Conservation (phyloP, 2,888 invertebrate species). For the Caenorhabditis sp. region DNA sequence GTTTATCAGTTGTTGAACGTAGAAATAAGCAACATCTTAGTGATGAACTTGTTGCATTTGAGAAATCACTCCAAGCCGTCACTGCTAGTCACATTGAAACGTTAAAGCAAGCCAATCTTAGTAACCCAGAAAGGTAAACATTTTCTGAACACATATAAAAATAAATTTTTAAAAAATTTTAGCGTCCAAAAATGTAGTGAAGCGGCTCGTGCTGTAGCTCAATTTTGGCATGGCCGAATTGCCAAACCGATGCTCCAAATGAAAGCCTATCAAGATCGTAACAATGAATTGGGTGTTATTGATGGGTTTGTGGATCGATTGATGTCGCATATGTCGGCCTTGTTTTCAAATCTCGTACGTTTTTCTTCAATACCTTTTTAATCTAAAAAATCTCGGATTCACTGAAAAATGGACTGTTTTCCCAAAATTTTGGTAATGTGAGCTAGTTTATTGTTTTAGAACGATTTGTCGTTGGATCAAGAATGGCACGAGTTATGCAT, state of each 20-base stretch:
- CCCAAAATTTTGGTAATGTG: no score
- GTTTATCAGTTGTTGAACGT: slow-evolving; percentile 84
- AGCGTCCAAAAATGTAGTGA: slow-evolving; percentile 65
- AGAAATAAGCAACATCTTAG: slow-evolving; percentile 79
- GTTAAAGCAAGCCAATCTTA: slow-evolving; percentile 62
- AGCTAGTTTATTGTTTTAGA: slow-evolving; percentile 36
- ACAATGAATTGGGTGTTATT: slow-evolving; percentile 78
- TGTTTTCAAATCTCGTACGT: slow-evolving; percentile 87
- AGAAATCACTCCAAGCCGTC: slow-evolving; percentile 58
- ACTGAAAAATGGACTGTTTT: no score
- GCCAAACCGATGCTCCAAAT: slow-evolving; percentile 52
- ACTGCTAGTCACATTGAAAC: slow-evolving; percentile 58
- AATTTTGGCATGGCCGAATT: slow-evolving; percentile 51
- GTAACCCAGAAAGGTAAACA: slow-evolving; percentile 60
- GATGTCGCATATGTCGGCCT: slow-evolving; percentile 88
- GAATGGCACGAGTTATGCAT: slow-evolving; percentile 75
- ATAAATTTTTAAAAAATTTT: slow-evolving; percentile 25
- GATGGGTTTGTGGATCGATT: slow-evolving; percentile 84
- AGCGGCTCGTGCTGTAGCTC: slow-evolving; percentile 62
- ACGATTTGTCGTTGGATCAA: slow-evolving; percentile 54
- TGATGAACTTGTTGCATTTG: slow-evolving; percentile 44
- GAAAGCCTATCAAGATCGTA: slow-evolving; percentile 55
- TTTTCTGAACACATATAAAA: background rate
- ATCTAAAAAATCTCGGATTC: background rate
- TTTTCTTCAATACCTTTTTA: background rate